Conservation (phyloP, 2,113 vertebrate genomes). For the Nanorana parkeri region DNA sequence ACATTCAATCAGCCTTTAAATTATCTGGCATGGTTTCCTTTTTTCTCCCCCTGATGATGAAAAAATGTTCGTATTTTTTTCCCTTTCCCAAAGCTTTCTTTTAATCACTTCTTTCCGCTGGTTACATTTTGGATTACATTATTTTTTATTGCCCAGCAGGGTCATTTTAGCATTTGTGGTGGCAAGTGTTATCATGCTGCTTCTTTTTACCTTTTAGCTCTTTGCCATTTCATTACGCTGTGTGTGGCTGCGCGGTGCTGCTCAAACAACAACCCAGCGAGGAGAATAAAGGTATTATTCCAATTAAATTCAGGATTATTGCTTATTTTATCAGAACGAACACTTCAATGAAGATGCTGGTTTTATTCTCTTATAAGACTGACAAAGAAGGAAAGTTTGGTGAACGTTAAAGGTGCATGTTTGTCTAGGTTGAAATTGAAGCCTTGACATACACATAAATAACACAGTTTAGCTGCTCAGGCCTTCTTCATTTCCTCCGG, state of each 20-base stretch:
- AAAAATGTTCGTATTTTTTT: slow-evolving; percentile 36
- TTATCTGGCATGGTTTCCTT: slow-evolving; percentile 16
- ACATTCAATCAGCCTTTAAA: slow-evolving; percentile 28
- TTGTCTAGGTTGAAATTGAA: not conserved
- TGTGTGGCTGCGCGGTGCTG: slow-evolving; percentile 21
- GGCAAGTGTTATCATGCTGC: slow-evolving; percentile 49
- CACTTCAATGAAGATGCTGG: not conserved
- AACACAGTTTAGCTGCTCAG: no score
- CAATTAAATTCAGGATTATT: slow-evolving; percentile 19
- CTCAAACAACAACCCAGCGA: slow-evolving; percentile 41
- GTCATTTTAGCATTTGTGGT: slow-evolving; percentile 48
- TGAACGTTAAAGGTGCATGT: not conserved
- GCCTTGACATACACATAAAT: no score
- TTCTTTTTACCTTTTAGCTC: slow-evolving; percentile 50
- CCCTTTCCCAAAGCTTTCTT: slow-evolving; percentile 24
- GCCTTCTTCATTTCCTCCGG: no score
- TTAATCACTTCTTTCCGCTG: slow-evolving; percentile 50
- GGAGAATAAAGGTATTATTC: slow-evolving; percentile 44
- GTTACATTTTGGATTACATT: slow-evolving; percentile 52
- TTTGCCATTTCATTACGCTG: slow-evolving; percentile 47
- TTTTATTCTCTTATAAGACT: not conserved
- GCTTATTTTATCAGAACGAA: slow-evolving; percentile 34
- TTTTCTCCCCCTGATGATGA: slow-evolving; percentile 1
- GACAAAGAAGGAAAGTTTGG: no score
- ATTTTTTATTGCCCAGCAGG: slow-evolving; percentile 56